phyloP scores from a whole-genome alignment of 2,113 vertebrate species.

The Mormoops blainvillei region DNA sequence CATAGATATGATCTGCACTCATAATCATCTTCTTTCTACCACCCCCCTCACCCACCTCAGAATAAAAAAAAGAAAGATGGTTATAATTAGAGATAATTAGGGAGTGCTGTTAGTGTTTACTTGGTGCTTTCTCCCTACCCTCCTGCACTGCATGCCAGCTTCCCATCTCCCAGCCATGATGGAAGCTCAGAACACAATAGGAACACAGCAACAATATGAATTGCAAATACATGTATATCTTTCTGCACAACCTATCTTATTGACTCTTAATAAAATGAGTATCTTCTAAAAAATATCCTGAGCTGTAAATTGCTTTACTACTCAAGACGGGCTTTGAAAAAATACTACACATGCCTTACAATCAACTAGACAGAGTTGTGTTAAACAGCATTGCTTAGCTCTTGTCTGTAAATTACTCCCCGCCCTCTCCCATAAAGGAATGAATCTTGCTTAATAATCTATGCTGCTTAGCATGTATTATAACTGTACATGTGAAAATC shows the following conservation, averaged over 20 bases:
- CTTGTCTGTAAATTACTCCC: constrained; percentile 69
- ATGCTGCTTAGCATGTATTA: constrained; percentile 56
- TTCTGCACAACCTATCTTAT: constrained; percentile 68
- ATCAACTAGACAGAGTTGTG: constrained; percentile 73
- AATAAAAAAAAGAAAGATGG: neutral
- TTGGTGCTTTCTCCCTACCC: constrained; percentile 40
- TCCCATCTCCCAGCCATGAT: constrained; percentile 74
- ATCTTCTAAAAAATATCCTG: constrained; percentile 78
- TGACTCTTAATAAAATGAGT: constrained; percentile 79
- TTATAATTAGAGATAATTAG: constrained; percentile 65
- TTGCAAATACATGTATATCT: constrained; percentile 82
- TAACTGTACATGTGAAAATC: constrained; percentile 50
- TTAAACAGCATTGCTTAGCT: constrained; percentile 71
- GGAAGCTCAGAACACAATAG: constrained; percentile 78
- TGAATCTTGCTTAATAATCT: constrained; percentile 73
- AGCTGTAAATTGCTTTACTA: constrained; percentile 77
- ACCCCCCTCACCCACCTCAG: neutral
- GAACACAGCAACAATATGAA: constrained; percentile 80
- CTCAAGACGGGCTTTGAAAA: constrained; percentile 73
- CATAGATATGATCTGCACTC: constrained; percentile 19
- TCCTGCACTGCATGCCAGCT: constrained; percentile 71
- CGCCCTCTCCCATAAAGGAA: constrained; percentile 65
- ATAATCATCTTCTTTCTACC: constrained; percentile 1
- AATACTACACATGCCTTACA: constrained; percentile 68
- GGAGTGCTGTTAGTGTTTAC: constrained; percentile 47